Evolutionary conservation across 2,888 invertebrate genomes (phyloP).

Genomic region (Tromatobia lineatoria): DNA sequence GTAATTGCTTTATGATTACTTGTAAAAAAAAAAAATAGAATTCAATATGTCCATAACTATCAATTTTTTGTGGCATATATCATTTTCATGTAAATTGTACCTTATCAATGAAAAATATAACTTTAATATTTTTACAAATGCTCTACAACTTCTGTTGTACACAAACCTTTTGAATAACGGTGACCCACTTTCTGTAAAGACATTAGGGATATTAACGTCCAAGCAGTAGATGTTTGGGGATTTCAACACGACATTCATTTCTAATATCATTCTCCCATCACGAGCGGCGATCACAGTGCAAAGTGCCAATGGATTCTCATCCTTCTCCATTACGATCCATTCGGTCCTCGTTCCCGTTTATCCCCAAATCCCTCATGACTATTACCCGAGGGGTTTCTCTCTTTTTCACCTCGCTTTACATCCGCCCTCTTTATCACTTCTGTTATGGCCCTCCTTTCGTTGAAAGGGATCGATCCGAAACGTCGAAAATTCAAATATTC

Average conservation of each 20-base stretch:
- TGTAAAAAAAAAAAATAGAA: too few species aligned
- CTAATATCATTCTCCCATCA: slow-evolving; percentile 22
- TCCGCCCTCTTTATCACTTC: slow-evolving; percentile 22
- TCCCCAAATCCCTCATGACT: slow-evolving; percentile 60
- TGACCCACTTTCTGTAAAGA: slow-evolving; percentile 24
- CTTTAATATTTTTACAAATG: too few species aligned
- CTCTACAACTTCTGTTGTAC: neutral
- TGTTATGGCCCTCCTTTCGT: slow-evolving; percentile 43
- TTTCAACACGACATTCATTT: slow-evolving; percentile 42
- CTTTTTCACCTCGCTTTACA: slow-evolving; percentile 40
- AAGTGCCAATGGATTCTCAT: slow-evolving; percentile 66
- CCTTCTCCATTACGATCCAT: slow-evolving; percentile 64
- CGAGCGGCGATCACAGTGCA: slow-evolving; percentile 56
- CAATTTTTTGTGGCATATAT: neutral
- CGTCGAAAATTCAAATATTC: slow-evolving; percentile 76
- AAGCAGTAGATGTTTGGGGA: slow-evolving; percentile 19
- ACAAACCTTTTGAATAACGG: neutral
- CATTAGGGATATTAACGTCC: neutral
- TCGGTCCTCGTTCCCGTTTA: slow-evolving; percentile 61
- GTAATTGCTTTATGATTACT: neutral
- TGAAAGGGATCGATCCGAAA: slow-evolving; percentile 61
- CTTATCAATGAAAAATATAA: neutral
- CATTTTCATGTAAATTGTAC: neutral
- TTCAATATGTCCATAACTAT: too few species aligned
- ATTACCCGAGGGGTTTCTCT: slow-evolving; percentile 53